Evolutionary conservation across 2,888 invertebrate genomes (phyloP).

Genomic region (Hybos culiciformis): DNA sequence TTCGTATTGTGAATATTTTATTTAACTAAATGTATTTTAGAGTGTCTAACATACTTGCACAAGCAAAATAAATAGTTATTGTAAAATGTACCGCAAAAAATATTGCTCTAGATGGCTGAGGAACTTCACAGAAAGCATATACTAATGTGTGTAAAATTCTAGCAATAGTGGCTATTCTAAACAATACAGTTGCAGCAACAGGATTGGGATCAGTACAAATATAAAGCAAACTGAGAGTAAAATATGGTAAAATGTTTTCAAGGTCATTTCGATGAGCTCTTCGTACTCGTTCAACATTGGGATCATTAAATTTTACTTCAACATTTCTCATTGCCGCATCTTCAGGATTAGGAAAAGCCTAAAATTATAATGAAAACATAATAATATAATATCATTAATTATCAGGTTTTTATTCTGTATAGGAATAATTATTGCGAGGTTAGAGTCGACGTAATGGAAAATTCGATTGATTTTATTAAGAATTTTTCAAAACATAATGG

Average conservation of each 20-base stretch:
- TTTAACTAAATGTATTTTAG: constrained; percentile 20
- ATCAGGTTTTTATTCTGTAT: neutral
- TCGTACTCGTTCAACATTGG: constrained; percentile 40
- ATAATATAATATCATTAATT: neutral
- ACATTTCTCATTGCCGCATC: constrained; percentile 24
- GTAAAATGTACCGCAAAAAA: constrained; percentile 35
- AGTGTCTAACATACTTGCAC: constrained; percentile 28
- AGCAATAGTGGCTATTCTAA: constrained; percentile 40
- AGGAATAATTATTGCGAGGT: neutral
- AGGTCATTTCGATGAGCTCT: constrained; percentile 54
- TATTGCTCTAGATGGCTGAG: constrained; percentile 42
- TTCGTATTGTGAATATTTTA: too few relatives aligned
- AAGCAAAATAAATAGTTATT: constrained; percentile 40
- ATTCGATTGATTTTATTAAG: constrained; percentile 3
- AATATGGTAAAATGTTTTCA: constrained; percentile 51
- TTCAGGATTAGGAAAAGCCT: constrained; percentile 37
- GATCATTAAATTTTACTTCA: constrained; percentile 30
- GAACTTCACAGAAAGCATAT: constrained; percentile 44
- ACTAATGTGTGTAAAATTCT: constrained; percentile 47
- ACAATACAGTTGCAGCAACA: constrained; percentile 39
- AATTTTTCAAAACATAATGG: neutral
- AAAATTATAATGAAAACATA: constrained; percentile 10
- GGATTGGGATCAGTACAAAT: constrained; percentile 41
- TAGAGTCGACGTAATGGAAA: neutral
- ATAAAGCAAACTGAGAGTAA: constrained; percentile 42